Evolutionary conservation across 2,113 vertebrate species (phyloP), one percentile per base, ranked within the genome.

Genomic region (Chloropsis cyanopogon): DNA sequence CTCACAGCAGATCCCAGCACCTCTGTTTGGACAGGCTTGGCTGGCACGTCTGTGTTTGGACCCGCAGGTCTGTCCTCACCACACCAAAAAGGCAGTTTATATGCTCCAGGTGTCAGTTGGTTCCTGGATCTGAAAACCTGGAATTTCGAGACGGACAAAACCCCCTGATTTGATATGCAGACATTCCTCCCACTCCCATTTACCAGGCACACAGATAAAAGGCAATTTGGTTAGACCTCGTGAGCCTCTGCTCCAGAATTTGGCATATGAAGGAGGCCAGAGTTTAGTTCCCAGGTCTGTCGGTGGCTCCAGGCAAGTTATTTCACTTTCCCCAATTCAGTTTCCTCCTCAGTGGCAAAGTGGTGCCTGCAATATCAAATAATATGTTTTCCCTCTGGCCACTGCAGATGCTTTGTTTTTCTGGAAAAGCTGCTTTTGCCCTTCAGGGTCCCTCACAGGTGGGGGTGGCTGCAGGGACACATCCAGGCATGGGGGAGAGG

Each of bases 231-330:
- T 83, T 94, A 95, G 79, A 96, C 79, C 92, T 95, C 5, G 7
- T 88, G 90, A 93, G 86, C 60, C 60, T 88, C 82, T 88, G 85
- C 82, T 94, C 49, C 63, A 86, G 90, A 56, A 92, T 86, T 63
- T 96, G 95, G 92, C 92, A 50, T 79, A 82, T 77, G 46, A 95
- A 84, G 24, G 90, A 94, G 82, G 73, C 52, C 49, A 65, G 65
- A 88, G 61, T 70, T 91, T 92, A 77, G 92, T 96, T 96, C 96
- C 93, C 93, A 96, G 87, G 33, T 93, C 87, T 95, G 96, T 53
- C 1, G 0, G 54, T 85, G 75, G 92, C 93, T 92, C 82, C 52
- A 5, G 93, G 93, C 94, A 94, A 94, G 85, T 95, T 94, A 95
- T 79, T 95, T 96, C 63, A 61, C 54, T 95, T 82, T 17, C n/a